Conservation (phyloP, 2,888 invertebrate species). For the Anaspis maculata region DNA sequence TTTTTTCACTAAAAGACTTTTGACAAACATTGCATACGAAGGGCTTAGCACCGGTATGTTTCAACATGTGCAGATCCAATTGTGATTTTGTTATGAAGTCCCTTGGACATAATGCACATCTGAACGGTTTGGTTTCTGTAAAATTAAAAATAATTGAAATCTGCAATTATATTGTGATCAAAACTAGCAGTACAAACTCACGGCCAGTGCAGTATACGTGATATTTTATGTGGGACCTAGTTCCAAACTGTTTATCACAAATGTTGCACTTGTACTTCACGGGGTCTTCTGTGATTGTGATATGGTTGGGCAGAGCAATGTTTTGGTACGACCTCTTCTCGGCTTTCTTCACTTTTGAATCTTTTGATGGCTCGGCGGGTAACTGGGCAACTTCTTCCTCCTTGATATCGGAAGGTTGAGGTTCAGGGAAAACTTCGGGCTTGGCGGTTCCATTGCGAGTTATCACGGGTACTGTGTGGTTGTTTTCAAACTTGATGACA, state of each 20-base stretch:
- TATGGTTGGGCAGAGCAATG: slow-evolving; percentile 30
- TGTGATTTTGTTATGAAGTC: slow-evolving; percentile 64
- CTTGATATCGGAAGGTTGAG: slow-evolving; percentile 2
- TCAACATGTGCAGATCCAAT: slow-evolving; percentile 62
- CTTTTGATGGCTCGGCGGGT: neutral
- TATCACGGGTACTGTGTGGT: slow-evolving; percentile 33
- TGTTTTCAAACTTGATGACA: slow-evolving; percentile 19
- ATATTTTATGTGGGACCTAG: slow-evolving; percentile 58
- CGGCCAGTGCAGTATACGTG: slow-evolving; percentile 55
- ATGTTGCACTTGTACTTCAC: slow-evolving; percentile 55
- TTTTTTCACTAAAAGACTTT: slow-evolving; percentile 60
- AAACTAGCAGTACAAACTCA: too few relatives aligned
- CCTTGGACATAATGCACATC: slow-evolving; percentile 47
- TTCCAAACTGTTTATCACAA: slow-evolving; percentile 60
- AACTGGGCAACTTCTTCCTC: slow-evolving; percentile 3
- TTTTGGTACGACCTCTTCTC: slow-evolving; percentile 22
- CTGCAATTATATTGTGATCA: too few relatives aligned
- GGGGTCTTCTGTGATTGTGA: slow-evolving; percentile 40
- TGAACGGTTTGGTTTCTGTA: slow-evolving; percentile 43
- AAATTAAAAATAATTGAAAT: slow-evolving; percentile 7
- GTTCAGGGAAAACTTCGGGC: slow-evolving; percentile 2
- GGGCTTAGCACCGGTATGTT: slow-evolving; percentile 55
- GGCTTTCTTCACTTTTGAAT: slow-evolving; percentile 4
- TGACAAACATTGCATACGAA: slow-evolving; percentile 56
- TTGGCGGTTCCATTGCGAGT: slow-evolving; percentile 26